Evolutionary conservation across 2,113 vertebrate genomes (phyloP).

Genomic region (Greenwoodochromis staneri): DNA sequence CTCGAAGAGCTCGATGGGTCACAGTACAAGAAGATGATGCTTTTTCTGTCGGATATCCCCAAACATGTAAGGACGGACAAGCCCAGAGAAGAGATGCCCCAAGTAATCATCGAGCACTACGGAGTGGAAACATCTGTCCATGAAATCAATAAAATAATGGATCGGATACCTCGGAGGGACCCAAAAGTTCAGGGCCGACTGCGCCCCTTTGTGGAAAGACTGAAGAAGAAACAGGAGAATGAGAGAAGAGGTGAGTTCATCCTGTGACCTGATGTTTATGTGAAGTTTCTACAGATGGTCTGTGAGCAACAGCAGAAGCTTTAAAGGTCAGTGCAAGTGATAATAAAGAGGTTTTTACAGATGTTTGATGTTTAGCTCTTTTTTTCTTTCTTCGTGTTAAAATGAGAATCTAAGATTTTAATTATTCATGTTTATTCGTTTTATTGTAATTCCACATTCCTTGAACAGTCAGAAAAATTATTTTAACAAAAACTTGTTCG

Average conservation of each 20-base stretch:
- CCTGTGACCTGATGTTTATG: background rate
- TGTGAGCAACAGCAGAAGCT: too few species aligned
- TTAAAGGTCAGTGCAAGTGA: too few species aligned
- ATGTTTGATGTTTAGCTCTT: too few species aligned
- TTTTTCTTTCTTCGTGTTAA: too few species aligned
- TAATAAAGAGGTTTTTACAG: too few species aligned
- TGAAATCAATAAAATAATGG: rapidly evolving
- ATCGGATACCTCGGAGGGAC: background rate
- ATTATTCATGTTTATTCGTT: too few species aligned
- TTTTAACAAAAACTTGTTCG: too few species aligned
- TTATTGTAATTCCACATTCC: too few species aligned
- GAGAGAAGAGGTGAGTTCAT: background rate
- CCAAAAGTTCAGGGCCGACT: rapidly evolving
- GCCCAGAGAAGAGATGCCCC: background rate
- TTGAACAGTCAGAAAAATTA: background rate
- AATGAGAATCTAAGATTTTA: too few species aligned
- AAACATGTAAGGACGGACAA: rapidly evolving
- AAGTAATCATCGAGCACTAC: background rate
- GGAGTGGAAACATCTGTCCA: background rate
- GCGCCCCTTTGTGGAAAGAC: background rate
- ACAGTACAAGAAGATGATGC: rapidly evolving
- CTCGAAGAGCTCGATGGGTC: rapidly evolving
- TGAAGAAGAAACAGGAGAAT: background rate
- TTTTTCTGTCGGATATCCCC: background rate
- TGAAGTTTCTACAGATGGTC: too few species aligned